Evolutionary conservation across 2,113 vertebrate species (phyloP).

Genomic region (Pholis gunnellus): DNA sequence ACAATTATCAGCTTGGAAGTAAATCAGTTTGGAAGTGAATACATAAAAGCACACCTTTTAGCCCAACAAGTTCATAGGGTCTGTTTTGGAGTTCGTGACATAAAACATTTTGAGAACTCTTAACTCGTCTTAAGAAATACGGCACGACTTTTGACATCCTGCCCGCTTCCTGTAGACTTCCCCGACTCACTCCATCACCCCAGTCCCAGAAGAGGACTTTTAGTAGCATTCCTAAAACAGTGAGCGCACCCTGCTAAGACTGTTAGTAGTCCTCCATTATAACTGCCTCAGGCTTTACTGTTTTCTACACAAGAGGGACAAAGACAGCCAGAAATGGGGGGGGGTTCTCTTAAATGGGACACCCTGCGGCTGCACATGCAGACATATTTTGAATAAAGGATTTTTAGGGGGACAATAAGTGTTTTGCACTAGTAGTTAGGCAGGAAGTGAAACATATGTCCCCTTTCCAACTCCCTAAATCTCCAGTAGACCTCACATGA

Average conservation of each 20-base stretch:
- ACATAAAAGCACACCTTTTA: slow-evolving; percentile 7
- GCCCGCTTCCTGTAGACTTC: slow-evolving; percentile 4
- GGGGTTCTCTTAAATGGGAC: slow-evolving; percentile 51
- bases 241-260: slow-evolving; percentile 32
- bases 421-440: slow-evolving; percentile 39
- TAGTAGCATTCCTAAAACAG: slow-evolving; percentile 49
- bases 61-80: slow-evolving; percentile 14
- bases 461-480: slow-evolving; percentile 62
- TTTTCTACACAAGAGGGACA: slow-evolving; percentile 43
- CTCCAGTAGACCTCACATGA: slow-evolving; percentile 75
- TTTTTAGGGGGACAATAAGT: slow-evolving; percentile 56
- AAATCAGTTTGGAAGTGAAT: slow-evolving; percentile 21
- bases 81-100: slow-evolving; percentile 1
- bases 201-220: slow-evolving; percentile 34
- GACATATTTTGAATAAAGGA: slow-evolving; percentile 45
- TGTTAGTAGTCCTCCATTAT: slow-evolving; percentile 42
- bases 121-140: not conserved
- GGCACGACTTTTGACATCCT: slow-evolving; percentile 31
- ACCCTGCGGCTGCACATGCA: slow-evolving; percentile 53
- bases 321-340: not conserved
- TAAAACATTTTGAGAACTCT: slow-evolving; percentile 5
- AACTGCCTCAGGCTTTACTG: slow-evolving; percentile 45
- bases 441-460: slow-evolving; percentile 74
- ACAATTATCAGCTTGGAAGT: slow-evolving; percentile 20
- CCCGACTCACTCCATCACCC: slow-evolving; percentile 3